Evolutionary conservation across 2,113 vertebrate genomes (phyloP), one percentile per base, ranked within the genome.

Genomic region (Megaceryle maxima): DNA sequence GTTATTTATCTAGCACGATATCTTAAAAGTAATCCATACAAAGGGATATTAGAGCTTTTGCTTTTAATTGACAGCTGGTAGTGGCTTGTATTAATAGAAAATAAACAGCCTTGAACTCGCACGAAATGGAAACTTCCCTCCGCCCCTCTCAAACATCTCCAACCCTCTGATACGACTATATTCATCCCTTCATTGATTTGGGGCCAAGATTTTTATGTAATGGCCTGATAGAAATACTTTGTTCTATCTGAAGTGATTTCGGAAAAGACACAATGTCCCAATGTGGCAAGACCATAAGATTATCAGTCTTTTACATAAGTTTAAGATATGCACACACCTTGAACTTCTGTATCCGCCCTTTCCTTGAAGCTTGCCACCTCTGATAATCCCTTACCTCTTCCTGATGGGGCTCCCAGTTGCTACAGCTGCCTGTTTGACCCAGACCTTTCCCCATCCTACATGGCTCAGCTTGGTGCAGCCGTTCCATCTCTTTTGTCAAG

Each of bases 271-370:
- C 29, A 29, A 75, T 46, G 72, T 79, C 31, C 77, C 41, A 41
- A 0, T 5, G 44, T 20, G 15, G 44, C 72, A 83, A 69, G 56
- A 60, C 35, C 0, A 0, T 43, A 44, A 74, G 41, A 31, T 75
- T 79, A 87, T 60, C 66, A 69, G 43, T 16, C 60, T 74, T 62
- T 78, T 82, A 77, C 59, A 55, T 93, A 76, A 94, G 48, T 80
- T 92, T 76, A 29, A 92, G 77, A 85, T 90, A 96, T 21, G 35
- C 8, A 44, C 24, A 63, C 16, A 88, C 75, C 50, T 94, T 79
- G 60, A 97, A 91, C 57, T 80, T 87, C 28, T 44, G 26, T 51
- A 28, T 93, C 60, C 68, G 73, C 80, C 85, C 31, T 92, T 88
- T 76, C 68, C 62, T 91, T 64, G 72, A 79, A n/a, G 37, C 24